Conservation (phyloP, 2,113 vertebrate genomes). For the Cephalopterus ornatus region DNA sequence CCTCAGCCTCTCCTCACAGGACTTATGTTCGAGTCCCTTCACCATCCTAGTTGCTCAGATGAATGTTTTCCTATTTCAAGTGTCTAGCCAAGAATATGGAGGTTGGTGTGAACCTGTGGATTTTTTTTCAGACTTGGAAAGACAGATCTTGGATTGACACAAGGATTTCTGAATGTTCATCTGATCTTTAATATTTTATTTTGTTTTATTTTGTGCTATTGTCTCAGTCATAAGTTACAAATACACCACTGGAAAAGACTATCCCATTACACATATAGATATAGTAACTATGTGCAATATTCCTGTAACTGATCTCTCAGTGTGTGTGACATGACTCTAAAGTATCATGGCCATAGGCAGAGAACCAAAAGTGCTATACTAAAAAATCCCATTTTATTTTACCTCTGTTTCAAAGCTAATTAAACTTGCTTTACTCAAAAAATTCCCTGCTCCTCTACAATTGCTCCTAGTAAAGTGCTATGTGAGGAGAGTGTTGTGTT, state of each 20-base stretch:
- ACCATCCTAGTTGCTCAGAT: too few species aligned
- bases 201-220: not conserved
- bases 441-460: not conserved
- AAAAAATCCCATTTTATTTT: not conserved
- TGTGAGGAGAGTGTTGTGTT: not conserved
- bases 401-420: not conserved
- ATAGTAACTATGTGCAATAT: not conserved
- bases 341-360: not conserved
- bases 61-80: not conserved
- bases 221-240: not conserved
- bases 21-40: too few species aligned
- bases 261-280: not conserved
- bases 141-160: not conserved
- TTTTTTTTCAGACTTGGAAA: not conserved
- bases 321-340: not conserved
- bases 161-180: not conserved
- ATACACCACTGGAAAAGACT: not conserved
- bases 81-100: not conserved
- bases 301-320: not conserved
- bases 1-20: too few species aligned
- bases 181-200: not conserved
- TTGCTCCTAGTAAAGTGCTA: not conserved
- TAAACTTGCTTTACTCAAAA: not conserved
- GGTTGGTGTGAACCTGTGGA: not conserved
- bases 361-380: not conserved